Conservation (phyloP, 2,888 invertebrate genomes). For the Adelognathus sp. region DNA sequence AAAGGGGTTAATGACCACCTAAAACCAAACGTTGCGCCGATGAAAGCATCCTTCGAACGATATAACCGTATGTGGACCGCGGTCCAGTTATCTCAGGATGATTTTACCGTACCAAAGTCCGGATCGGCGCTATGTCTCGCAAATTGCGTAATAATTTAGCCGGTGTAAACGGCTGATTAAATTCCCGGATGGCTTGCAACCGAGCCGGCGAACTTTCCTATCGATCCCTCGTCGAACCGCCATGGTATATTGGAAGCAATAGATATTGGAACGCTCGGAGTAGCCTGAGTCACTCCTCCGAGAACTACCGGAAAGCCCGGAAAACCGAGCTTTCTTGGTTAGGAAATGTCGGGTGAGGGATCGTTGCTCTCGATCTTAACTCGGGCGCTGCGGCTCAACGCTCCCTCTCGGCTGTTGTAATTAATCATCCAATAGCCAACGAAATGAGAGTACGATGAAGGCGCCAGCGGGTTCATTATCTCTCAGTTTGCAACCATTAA, state of each 20-base stretch:
- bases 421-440: slow-evolving; percentile 19
- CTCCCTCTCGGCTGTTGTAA: background rate
- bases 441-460: slow-evolving; percentile 19
- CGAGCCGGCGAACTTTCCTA: slow-evolving; percentile 64
- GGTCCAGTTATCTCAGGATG: slow-evolving; percentile 9
- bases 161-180: slow-evolving; percentile 72
- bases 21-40: slow-evolving; percentile 45
- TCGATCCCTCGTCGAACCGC: slow-evolving; percentile 62
- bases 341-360: slow-evolving; percentile 30
- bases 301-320: background rate
- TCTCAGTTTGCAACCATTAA: background rate
- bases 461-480: slow-evolving; percentile 7
- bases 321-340: slow-evolving; percentile 26
- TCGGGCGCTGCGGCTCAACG: background rate
- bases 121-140: slow-evolving; percentile 57
- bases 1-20: slow-evolving; percentile 61
- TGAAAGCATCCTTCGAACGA: slow-evolving; percentile 40
- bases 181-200: slow-evolving; percentile 63
- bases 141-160: slow-evolving; percentile 71
- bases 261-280: slow-evolving; percentile 35
- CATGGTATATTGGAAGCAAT: slow-evolving; percentile 54
- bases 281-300: background rate
- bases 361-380: slow-evolving; percentile 23
- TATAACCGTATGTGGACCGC: slow-evolving; percentile 22
- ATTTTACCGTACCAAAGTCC: slow-evolving; percentile 31